These are phyloP conservation scores for Atherinomorus stipes DNA, from an alignment of 2,113 vertebrate genomes.

Conservation along the genomic window DNA sequence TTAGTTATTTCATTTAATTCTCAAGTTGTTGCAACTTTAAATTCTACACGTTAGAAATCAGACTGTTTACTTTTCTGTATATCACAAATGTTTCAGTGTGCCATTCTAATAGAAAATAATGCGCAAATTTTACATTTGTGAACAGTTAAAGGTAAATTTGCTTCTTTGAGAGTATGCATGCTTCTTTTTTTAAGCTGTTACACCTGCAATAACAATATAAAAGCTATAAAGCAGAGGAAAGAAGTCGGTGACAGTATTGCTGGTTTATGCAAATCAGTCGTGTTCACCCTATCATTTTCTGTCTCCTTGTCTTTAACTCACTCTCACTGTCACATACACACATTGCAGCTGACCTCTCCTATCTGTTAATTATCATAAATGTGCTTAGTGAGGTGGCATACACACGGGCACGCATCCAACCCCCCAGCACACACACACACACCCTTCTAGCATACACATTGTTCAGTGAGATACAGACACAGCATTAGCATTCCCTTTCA, in stretches of 20 bases:
- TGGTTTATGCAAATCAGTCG: slow-evolving; percentile 52
- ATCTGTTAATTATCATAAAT: slow-evolving; percentile 80
- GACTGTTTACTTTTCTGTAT: slow-evolving; percentile 3
- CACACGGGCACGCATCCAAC: slow-evolving; percentile 3
- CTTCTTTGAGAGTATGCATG: background rate
- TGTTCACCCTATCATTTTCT: slow-evolving; percentile 32
- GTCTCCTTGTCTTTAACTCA: slow-evolving; percentile 24
- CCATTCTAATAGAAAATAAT: slow-evolving; percentile 4
- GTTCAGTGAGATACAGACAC: slow-evolving; percentile 56
- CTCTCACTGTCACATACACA: slow-evolving; percentile 29
- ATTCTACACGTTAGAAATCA: background rate
- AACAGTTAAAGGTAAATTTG: slow-evolving; percentile 3
- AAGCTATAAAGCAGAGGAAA: slow-evolving; percentile 6
- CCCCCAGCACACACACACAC: too few relatives aligned
- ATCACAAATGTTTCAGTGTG: background rate
- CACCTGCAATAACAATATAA: slow-evolving; percentile 11
- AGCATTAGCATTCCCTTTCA: slow-evolving; percentile 80
- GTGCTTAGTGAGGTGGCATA: slow-evolving; percentile 62
- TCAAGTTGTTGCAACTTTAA: background rate
- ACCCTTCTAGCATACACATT: slow-evolving; percentile 39
- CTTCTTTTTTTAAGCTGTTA: background rate
- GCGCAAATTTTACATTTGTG: background rate
- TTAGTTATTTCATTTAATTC: slow-evolving; percentile 7
- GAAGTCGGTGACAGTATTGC: slow-evolving; percentile 33
- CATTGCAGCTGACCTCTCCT: slow-evolving; percentile 51